Base-by-base conservation (phyloP, 2,888 invertebrate species). In the Petrolisthes cinctipes region DNA sequence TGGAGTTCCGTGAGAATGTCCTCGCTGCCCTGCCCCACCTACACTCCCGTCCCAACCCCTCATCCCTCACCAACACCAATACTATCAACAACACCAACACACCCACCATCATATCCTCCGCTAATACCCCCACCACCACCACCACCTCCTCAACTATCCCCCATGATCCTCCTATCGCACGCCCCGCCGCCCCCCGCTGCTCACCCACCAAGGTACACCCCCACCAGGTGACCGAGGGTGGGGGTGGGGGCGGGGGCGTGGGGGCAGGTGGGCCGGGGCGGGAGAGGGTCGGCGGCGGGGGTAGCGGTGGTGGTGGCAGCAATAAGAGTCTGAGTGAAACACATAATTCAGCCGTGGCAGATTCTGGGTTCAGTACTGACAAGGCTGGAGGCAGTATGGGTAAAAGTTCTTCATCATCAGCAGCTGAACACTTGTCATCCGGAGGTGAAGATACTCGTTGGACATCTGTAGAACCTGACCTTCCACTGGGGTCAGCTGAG, bases 291-390 rank as follows among this genome's bases (percentile, higher is more conserved):
- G 86, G 57, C 7, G 80, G 80, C 57, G 80, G 82, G 23, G 86
- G 89, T 5, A 82, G 88, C 78, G 83, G 89, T 23, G 83, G 89
- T 71, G 82, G 82, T 37, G 80, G 84, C 20, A 85, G 89, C 17
- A 87, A 85, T 56, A 89, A 89, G 78, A 82, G 82, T 20, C 73
- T 87, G 78, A 87, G 85, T 57, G 86, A 87, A 81, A 85, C 86
- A 14, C 86, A 86, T 57, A 85, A 82, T 37, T 86, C 86, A 20
- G 88, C 87, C 9, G 90, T 90, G 71, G 89, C 85, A 92, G 97
- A 97, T 93, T 97, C 97, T 82, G 97, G 97, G 86, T 97, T 97
- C 94, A 97, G 97, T 93, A 97, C 97, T 89, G 97, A 97, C 93
- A 96, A 90, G 82, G 87, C 86, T 20, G 87, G 88, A 2, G 88